Conservation (phyloP, 2,888 invertebrate species). For the Drosophila sordidapex region DNA sequence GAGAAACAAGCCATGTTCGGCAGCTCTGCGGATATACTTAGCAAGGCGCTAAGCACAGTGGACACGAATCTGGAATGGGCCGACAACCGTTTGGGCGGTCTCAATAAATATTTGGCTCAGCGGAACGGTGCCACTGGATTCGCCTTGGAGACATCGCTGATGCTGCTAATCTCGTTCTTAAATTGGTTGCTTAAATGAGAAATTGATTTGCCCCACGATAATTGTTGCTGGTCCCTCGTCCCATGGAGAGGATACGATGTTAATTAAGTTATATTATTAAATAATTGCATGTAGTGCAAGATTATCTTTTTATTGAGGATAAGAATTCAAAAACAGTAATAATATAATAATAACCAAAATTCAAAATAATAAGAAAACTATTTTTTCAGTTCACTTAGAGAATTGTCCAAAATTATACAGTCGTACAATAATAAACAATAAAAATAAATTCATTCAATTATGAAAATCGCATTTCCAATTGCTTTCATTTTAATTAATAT, state of each 20-base stretch:
- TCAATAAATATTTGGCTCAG: slow-evolving; percentile 61
- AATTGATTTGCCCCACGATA: neutral
- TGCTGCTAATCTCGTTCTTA: slow-evolving; percentile 15
- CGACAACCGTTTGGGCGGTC: slow-evolving; percentile 52
- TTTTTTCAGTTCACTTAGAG: neutral
- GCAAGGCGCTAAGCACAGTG: slow-evolving; percentile 66
- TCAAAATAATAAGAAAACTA: neutral
- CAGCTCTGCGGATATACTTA: slow-evolving; percentile 43
- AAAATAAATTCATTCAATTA: neutral
- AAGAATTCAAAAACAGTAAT: neutral
- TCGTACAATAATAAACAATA: neutral
- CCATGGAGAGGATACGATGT: neutral
- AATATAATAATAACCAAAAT: neutral
- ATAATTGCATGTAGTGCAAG: neutral
- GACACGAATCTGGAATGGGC: slow-evolving; percentile 81
- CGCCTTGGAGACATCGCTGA: slow-evolving; percentile 11
- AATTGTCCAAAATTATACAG: neutral
- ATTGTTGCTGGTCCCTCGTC: neutral
- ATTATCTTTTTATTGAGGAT: neutral
- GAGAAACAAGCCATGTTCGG: slow-evolving; percentile 61
- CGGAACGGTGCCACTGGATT: slow-evolving; percentile 52
- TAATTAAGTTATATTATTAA: neutral
- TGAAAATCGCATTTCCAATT: neutral
- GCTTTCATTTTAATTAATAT: neutral
- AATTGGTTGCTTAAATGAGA: neutral